Evolutionary conservation across 2,113 vertebrate genomes (phyloP), one percentile per base, ranked within the genome.

Genomic region (Aphyosemion australe): DNA sequence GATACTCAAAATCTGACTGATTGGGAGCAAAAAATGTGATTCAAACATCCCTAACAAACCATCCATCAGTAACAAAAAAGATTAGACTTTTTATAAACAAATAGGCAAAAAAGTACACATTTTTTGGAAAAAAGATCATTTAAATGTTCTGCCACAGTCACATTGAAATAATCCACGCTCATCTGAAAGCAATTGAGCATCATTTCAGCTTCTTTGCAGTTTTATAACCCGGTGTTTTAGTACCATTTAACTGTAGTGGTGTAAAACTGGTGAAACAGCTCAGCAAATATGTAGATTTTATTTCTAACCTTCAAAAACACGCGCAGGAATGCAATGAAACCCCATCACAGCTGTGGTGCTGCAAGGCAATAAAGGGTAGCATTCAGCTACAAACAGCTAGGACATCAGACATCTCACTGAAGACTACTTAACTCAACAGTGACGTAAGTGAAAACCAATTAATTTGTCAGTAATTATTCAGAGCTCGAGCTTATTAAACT

Each of bases 401-500:
- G 63, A 78, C 61, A 73, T 65, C 61, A 55, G 76, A 61, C 61
- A 74, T 70, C 39, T 78, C 62, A 50, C 56, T 74, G 61, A 76
- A 69, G 65, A 64, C 69, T 67, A 67, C 49, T 82, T 71, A 75
- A 72, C 20, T 37, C 34, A 37, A 26, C 26, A 61, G 71, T 69
- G 39, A 78, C 61, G 69, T 65, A 70, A 74, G 59, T 64, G 51
- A 82, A 82, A 80, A 72, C 69, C 69, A 84, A 82, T 87, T 84
- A 82, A 84, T 76, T 42, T 82, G 58, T 51, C 56, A 58, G 69
- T 78, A 82, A 84, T 84, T 78, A 78, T 76, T 82, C 61, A 82
- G 78, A 80, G 74, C 53, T 8, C 18, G 47, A 65, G 56, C 63
- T 85, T 80, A 84, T 82, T 85, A 82, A 82, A 79, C 31, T 34